Evolutionary conservation across 1,140 invertebrate genomes (phyloP).

Genomic region (Drosophila takahashii): DNA sequence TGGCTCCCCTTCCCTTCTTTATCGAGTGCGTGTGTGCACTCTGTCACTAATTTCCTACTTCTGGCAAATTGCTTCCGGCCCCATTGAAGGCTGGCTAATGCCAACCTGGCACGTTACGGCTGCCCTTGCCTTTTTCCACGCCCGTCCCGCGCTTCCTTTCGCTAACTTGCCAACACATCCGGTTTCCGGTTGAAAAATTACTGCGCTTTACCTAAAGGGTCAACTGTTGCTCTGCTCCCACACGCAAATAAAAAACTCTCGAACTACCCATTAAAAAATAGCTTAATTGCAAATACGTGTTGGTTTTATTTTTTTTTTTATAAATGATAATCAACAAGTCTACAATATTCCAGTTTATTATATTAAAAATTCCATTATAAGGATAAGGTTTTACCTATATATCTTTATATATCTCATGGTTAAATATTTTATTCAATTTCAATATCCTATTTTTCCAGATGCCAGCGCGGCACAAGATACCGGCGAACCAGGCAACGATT

Average conservation of each 20-base stretch:
- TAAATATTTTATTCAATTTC: constrained; percentile 5
- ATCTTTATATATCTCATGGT: too few species aligned
- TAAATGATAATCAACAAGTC: neutral
- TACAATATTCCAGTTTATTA: too few species aligned
- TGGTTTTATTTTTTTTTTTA: neutral
- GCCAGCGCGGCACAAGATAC: constrained; percentile 89
- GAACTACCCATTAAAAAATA: neutral
- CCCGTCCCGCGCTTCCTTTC: constrained; percentile 1
- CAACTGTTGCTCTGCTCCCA: constrained; percentile 73
- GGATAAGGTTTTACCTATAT: too few species aligned
- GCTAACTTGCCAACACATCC: constrained; percentile 62
- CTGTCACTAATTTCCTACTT: constrained; percentile 51
- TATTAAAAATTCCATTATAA: too few species aligned
- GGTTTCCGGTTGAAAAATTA: constrained; percentile 59
- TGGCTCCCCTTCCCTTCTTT: neutral
- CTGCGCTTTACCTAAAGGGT: neutral
- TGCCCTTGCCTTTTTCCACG: constrained; percentile 3
- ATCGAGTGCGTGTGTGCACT: constrained; percentile 14
- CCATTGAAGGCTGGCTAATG: constrained; percentile 39
- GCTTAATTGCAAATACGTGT: too few species aligned
- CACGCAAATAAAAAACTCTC: neutral
- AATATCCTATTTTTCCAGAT: constrained; percentile 85
- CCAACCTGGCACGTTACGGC: constrained; percentile 50
- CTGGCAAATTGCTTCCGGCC: constrained; percentile 64
- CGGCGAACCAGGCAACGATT: constrained; percentile 87